Conservation (phyloP, 2,113 vertebrate species). For the Sus scrofa region DNA sequence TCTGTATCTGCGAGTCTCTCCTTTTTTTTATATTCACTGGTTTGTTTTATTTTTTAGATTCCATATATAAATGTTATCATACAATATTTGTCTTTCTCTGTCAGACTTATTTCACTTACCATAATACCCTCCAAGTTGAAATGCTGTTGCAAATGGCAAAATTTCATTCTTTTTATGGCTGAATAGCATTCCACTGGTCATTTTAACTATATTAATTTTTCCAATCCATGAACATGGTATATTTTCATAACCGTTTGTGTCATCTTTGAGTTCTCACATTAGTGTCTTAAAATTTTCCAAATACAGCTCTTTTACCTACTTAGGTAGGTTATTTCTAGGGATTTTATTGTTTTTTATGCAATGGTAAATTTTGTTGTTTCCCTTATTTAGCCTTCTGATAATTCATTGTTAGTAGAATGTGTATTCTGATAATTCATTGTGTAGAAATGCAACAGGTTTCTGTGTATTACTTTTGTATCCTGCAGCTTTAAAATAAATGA, state of each 20-base stretch:
- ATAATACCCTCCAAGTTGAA: neutral
- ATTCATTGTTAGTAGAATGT: neutral
- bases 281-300: neutral
- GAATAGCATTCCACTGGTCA: neutral
- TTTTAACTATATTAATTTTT: neutral
- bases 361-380: neutral
- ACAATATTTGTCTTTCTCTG: neutral
- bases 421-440: neutral
- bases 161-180: neutral
- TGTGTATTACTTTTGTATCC: neutral
- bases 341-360: neutral
- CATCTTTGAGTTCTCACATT: neutral
- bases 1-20: neutral
- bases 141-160: neutral
- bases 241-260: neutral
- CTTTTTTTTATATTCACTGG: neutral
- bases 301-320: neutral
- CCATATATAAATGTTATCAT: neutral
- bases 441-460: neutral
- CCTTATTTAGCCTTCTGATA: neutral
- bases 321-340: neutral
- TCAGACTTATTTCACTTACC: neutral
- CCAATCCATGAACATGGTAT: neutral
- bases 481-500: neutral
- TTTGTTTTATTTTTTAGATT: neutral